These are phyloP conservation scores for Meganola albula DNA, from an alignment of 2,888 invertebrate genomes.

Conservation along the genomic window DNA sequence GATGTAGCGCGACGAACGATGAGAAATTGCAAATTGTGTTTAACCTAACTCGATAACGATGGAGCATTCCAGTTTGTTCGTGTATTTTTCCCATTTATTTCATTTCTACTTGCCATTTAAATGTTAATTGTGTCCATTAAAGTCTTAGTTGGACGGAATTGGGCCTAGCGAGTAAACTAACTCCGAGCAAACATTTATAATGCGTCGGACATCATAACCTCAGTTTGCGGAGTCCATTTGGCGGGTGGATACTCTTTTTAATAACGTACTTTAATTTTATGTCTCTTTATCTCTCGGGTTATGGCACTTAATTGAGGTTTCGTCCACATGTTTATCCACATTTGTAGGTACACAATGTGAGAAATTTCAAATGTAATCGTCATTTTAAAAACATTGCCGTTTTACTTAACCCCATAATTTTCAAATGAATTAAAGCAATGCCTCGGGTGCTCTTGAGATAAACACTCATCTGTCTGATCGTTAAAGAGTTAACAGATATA, in stretches of 20 bases:
- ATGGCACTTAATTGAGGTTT: constrained; percentile 56
- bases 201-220: constrained; percentile 58
- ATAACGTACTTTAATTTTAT: constrained; percentile 70
- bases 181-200: constrained; percentile 55
- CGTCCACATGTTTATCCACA: constrained; percentile 40
- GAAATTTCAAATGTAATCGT: constrained; percentile 15
- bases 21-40: constrained; percentile 60
- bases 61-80: constrained; percentile 30
- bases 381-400: no score
- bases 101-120: constrained; percentile 26
- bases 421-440: no score
- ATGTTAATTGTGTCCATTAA: constrained; percentile 33
- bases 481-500: no score
- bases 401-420: no score
- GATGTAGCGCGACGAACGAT: constrained; percentile 48
- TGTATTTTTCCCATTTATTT: constrained; percentile 21
- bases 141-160: constrained; percentile 22
- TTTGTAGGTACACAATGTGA: constrained; percentile 20
- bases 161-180: constrained; percentile 44
- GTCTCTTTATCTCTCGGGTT: constrained; percentile 59
- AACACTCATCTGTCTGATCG: no score
- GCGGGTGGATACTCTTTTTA: constrained; percentile 66
- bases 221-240: constrained; percentile 66
- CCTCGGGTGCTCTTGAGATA: no score
- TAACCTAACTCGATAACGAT: constrained; percentile 52